Evolutionary conservation across 2,113 vertebrate species (phyloP).

Genomic region (Equus quagga): DNA sequence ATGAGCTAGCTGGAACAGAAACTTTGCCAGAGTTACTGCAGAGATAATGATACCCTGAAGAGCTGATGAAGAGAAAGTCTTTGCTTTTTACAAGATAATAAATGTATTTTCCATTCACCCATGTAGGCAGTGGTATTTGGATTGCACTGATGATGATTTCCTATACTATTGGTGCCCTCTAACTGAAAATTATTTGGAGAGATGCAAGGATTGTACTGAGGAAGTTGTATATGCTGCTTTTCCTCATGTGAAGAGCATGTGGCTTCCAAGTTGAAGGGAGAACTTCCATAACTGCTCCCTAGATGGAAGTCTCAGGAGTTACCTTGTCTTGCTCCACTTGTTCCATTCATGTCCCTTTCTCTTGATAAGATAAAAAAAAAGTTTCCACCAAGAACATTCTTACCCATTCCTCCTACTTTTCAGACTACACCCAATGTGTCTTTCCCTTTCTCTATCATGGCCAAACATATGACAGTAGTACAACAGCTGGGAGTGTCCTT

Average conservation of each 20-base stretch:
- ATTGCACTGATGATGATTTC: fast-evolving
- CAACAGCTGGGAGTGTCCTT: fast-evolving
- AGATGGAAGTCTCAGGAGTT: neutral
- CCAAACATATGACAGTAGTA: fast-evolving
- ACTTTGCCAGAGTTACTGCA: too few relatives aligned
- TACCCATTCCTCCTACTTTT: neutral
- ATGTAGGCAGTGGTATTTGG: neutral
- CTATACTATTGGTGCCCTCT: neutral
- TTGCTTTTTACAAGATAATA: neutral
- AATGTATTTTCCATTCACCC: neutral
- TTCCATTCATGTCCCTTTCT: neutral
- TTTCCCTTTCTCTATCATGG: neutral
- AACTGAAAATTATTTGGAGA: fast-evolving
- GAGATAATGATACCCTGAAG: neutral
- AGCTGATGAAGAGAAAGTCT: neutral
- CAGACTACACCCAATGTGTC: neutral
- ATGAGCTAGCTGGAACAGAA: neutral
- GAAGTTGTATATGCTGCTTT: neutral
- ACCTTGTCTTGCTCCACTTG: neutral
- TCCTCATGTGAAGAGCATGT: neutral
- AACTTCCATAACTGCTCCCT: neutral
- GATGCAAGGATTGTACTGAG: neutral
- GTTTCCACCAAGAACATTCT: neutral
- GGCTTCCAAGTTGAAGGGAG: neutral
- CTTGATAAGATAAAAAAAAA: neutral